A percentile compares a stretch with the other conserved stretches of the same genome.
These are phyloP conservation scores for Lingula anatina DNA, from an alignment of 2,888 invertebrate genomes.

Conservation along the genomic window DNA sequence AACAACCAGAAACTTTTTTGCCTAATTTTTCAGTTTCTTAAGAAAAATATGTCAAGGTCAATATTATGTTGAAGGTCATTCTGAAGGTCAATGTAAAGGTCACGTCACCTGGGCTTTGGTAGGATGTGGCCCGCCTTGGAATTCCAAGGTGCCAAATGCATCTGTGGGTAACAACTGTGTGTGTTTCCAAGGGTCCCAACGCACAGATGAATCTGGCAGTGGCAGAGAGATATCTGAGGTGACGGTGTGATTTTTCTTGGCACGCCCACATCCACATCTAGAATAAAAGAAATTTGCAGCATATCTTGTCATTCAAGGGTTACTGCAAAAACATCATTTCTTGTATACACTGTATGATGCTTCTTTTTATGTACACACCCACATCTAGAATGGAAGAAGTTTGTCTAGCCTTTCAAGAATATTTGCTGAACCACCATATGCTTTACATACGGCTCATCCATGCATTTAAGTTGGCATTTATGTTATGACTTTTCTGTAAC, in stretches of 20 bases:
- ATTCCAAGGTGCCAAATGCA: slow-evolving; percentile 95
- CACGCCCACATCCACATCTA: slow-evolving; percentile 88
- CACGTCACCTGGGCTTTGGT: slow-evolving; percentile 93
- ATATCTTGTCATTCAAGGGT: background rate
- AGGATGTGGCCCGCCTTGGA: slow-evolving; percentile 94
- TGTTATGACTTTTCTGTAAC: too few species aligned
- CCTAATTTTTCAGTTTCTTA: too few species aligned
- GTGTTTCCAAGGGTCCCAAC: slow-evolving; percentile 82
- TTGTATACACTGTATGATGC: background rate
- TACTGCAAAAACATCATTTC: background rate
- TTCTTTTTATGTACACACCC: background rate
- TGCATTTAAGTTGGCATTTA: too few species aligned
- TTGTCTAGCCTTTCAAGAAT: too few species aligned
- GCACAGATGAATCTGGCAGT: slow-evolving; percentile 36
- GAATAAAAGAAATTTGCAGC: slow-evolving; percentile 1
- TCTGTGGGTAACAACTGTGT: slow-evolving; percentile 87
- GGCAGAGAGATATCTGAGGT: slow-evolving; percentile 22
- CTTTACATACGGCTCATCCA: too few species aligned
- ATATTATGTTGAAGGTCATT: too few species aligned
- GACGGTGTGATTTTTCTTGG: slow-evolving; percentile 59
- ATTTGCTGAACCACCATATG: too few species aligned
- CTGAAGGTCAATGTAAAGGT: too few species aligned
- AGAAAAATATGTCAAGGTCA: too few species aligned
- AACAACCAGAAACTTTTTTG: too few species aligned
- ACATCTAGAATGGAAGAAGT: background rate